phyloP scores from a whole-genome alignment of 2,888 invertebrate species.

The Venustoraphidia nigricollis region DNA sequence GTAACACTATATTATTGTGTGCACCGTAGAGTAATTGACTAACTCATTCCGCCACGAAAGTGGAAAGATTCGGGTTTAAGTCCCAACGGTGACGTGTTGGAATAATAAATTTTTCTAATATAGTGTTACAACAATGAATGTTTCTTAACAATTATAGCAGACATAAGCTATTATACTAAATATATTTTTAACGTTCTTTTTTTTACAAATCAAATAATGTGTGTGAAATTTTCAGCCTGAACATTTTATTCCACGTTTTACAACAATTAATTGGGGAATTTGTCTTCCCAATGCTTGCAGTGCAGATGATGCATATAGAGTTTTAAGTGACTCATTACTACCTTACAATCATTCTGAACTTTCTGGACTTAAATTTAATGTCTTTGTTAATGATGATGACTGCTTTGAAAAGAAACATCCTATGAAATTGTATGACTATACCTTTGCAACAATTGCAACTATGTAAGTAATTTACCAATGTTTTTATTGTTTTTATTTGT shows the following conservation, averaged over 20 bases:
- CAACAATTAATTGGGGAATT: conserved; percentile 53
- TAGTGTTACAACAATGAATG: too few relatives aligned
- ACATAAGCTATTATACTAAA: too few relatives aligned
- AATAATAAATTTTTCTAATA: too few relatives aligned
- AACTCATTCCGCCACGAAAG: too few relatives aligned
- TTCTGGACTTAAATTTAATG: conserved; percentile 37
- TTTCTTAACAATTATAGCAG: too few relatives aligned
- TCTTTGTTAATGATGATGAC: conserved; percentile 40
- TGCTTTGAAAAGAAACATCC: conserved; percentile 35
- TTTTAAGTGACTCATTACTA: conserved; percentile 39
- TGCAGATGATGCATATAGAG: conserved; percentile 37
- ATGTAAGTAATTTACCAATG: conserved; percentile 4
- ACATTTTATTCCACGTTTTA: conserved; percentile 56
- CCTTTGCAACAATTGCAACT: conserved; percentile 21
- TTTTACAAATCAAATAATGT: neutral
- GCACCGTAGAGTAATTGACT: too few relatives aligned
- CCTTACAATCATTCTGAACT: conserved; percentile 36
- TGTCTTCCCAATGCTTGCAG: conserved; percentile 51
- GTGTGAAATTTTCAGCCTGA: conserved; percentile 37
- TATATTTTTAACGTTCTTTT: neutral
- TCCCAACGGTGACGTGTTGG: too few relatives aligned
- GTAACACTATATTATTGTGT: too few relatives aligned
- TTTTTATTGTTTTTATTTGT: neutral
- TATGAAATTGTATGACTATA: conserved; percentile 29
- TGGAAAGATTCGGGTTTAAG: too few relatives aligned